Conservation (phyloP, 23 tunicate species). For the Ciona savignyi region DNA sequence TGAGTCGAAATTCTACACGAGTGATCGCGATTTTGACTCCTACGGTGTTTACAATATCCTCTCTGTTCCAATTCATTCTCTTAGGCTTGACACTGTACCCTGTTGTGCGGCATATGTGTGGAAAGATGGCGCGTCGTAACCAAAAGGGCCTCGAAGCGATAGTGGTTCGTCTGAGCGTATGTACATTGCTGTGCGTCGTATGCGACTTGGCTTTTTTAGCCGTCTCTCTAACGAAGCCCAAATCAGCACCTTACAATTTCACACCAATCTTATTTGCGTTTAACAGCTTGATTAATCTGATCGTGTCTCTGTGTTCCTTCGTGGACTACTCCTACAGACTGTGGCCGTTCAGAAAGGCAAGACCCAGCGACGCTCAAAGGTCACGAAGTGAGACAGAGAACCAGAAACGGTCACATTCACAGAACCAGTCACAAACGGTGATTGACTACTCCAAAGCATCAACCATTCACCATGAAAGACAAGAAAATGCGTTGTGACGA, state of each 20-base stretch:
- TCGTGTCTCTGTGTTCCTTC: conserved; percentile 38
- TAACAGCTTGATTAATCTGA: conserved; percentile 24
- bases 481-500: too few species aligned
- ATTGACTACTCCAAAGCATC: too few species aligned
- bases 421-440: too few species aligned
- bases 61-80: conserved; percentile 34
- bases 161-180: conserved; percentile 22
- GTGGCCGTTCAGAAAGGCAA: conserved; percentile 25
- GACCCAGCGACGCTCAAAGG: not conserved
- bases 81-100: conserved; percentile 40
- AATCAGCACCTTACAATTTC: conserved; percentile 16
- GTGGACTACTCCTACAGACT: conserved; percentile 29
- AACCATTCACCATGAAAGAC: too few species aligned
- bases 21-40: conserved; percentile 12
- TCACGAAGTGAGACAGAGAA: not conserved
- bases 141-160: conserved; percentile 4
- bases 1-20: not conserved
- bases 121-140: not conserved
- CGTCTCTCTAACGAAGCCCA: conserved; percentile 5
- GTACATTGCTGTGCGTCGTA: conserved; percentile 24
- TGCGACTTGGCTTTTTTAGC: conserved; percentile 25
- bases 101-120: conserved; percentile 28
- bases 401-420: not conserved
- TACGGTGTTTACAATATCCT: conserved; percentile 16
- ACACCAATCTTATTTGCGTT: conserved; percentile 41